phyloP scores from a whole-genome alignment of 2,888 invertebrate species.

The Drosophila mayaguana region DNA sequence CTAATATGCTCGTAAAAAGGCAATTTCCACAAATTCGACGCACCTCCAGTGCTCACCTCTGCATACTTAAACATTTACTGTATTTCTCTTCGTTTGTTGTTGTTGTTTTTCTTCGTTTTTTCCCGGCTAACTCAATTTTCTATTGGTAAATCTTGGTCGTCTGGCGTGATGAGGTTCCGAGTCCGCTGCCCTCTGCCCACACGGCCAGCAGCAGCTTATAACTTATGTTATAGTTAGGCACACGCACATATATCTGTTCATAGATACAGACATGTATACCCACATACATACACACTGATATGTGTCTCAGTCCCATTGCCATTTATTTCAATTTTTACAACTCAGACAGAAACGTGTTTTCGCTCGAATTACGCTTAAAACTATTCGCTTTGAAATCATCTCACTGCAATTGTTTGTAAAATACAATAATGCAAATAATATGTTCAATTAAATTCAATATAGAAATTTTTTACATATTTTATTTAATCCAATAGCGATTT shows the following conservation, averaged over 20 bases:
- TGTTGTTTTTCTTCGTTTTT: conserved; percentile 39
- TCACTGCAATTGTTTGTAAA: not conserved
- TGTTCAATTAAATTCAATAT: not conserved
- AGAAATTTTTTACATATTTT: not conserved
- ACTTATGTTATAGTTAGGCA: conserved; percentile 54
- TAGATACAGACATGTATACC: not conserved
- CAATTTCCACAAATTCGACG: conserved; percentile 75
- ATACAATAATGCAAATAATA: conserved; percentile 10
- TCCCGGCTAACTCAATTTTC: conserved; percentile 78
- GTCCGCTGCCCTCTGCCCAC: conserved; percentile 47
- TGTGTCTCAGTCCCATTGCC: conserved; percentile 67
- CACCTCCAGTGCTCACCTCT: conserved; percentile 57
- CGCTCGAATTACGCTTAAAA: conserved; percentile 12
- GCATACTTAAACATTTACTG: conserved; percentile 50
- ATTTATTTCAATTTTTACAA: conserved; percentile 71
- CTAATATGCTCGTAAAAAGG: conserved; percentile 82
- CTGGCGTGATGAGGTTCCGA: conserved; percentile 54
- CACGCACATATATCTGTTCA: not conserved
- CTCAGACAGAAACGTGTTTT: conserved; percentile 28
- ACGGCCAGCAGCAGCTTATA: conserved; percentile 48
- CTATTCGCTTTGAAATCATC: conserved; percentile 71
- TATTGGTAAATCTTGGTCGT: conserved; percentile 70
- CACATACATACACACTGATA: conserved; percentile 10
- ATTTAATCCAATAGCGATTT: not conserved
- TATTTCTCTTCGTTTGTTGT: conserved; percentile 21